Conservation (phyloP, 2,888 invertebrate genomes). For the Macropis europaea region DNA sequence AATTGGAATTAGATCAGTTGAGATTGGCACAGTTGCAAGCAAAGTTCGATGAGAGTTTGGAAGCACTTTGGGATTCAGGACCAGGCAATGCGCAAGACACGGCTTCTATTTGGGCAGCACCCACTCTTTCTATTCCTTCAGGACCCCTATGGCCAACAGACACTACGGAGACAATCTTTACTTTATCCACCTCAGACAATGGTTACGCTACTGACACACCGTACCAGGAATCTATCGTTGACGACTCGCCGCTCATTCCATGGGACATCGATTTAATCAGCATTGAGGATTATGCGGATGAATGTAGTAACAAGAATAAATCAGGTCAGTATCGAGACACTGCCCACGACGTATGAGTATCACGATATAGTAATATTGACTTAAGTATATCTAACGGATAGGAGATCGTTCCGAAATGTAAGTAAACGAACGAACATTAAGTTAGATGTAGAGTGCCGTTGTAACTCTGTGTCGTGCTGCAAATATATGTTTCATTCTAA, state of each 20-base stretch:
- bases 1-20: slow-evolving; percentile 80
- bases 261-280: slow-evolving; percentile 77
- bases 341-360: not conserved
- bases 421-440: slow-evolving; percentile 31
- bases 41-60: slow-evolving; percentile 86
- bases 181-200: slow-evolving; percentile 68
- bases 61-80: slow-evolving; percentile 84
- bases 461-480: slow-evolving; percentile 25
- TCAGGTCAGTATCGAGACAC: slow-evolving; percentile 60
- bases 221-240: slow-evolving; percentile 71
- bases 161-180: slow-evolving; percentile 68
- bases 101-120: slow-evolving; percentile 78
- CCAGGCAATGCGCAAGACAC: slow-evolving; percentile 79
- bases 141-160: slow-evolving; percentile 76
- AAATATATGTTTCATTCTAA: slow-evolving; percentile 3
- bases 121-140: slow-evolving; percentile 76
- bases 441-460: slow-evolving; percentile 29
- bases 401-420: slow-evolving; percentile 34
- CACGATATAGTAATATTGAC: slow-evolving; percentile 32
- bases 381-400: slow-evolving; percentile 49
- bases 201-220: slow-evolving; percentile 66
- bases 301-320: slow-evolving; percentile 69
- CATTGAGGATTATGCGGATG: slow-evolving; percentile 74
- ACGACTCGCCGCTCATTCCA: slow-evolving; percentile 76
- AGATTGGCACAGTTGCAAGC: slow-evolving; percentile 84